Evolutionary conservation across 2,797 vertebrate species (phyloP).

Genomic region (Onychomys torridus): DNA sequence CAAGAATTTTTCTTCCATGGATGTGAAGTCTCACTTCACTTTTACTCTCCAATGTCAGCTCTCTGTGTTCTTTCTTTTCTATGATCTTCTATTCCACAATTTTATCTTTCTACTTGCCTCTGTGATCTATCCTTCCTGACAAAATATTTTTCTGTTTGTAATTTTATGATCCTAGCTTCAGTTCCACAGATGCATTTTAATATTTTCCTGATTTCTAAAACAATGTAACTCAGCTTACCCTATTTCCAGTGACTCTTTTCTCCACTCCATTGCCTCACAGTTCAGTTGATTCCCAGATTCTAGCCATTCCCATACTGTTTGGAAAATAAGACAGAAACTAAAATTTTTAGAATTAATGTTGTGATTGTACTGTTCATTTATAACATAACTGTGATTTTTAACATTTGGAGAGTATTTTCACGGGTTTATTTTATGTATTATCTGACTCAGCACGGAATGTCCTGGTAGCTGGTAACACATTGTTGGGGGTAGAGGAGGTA

Average conservation of each 20-base stretch:
- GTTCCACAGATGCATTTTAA: not conserved
- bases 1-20: slow-evolving; percentile 16
- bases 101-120: not conserved
- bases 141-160: slow-evolving; percentile 9
- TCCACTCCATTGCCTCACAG: not conserved
- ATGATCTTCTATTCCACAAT: not conserved
- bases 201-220: not conserved
- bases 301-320: not conserved
- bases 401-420: not conserved
- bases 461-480: not conserved
- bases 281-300: not conserved
- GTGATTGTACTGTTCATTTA: not conserved
- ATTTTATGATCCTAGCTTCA: not conserved
- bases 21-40: slow-evolving; percentile 9
- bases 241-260: not conserved
- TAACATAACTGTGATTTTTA: not conserved
- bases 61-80: slow-evolving; percentile 3
- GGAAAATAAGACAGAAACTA: not conserved
- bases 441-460: not conserved
- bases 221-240: not conserved
- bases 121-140: not conserved
- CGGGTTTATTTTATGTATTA: not conserved
- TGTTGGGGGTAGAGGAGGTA: not conserved
- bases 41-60: not conserved
- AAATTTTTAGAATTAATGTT: not conserved